Evolutionary conservation across 2,888 invertebrate genomes (phyloP).

Genomic region (Trissonchulus latispiculum): DNA sequence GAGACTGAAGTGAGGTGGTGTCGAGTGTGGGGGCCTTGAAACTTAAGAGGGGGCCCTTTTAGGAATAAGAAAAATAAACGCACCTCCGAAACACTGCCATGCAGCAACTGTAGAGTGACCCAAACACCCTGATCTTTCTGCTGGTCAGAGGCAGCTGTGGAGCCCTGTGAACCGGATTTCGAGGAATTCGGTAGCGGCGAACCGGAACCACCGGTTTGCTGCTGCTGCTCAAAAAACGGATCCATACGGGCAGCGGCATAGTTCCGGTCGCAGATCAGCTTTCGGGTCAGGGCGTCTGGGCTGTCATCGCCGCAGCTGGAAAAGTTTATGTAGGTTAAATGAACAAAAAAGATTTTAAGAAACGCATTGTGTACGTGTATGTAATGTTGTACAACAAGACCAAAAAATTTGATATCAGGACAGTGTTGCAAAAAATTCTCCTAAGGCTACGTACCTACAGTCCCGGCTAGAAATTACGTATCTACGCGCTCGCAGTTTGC

Average conservation of each 20-base stretch:
- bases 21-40: no score
- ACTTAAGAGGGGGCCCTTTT: no score
- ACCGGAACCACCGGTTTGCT: neutral
- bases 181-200: neutral
- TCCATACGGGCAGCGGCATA: neutral
- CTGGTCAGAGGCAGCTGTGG: neutral
- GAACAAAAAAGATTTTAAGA: no score
- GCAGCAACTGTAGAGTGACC: constrained; percentile 8
- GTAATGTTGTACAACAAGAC: no score
- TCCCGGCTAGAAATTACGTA: no score
- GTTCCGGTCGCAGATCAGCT: neutral
- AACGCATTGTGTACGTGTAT: no score
- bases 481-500: no score
- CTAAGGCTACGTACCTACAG: no score
- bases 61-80: no score
- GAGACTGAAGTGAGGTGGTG: no score
- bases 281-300: constrained; percentile 2
- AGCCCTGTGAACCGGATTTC: neutral
- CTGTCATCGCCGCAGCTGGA: constrained; percentile 4
- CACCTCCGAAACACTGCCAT: constrained; percentile 2
- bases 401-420: no score
- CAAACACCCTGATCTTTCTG: constrained; percentile 18
- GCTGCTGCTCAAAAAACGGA: neutral
- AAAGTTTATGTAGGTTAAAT: no score
- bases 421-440: neutral